Percentiles rank a stretch among this genome's conserved stretches.
Conservation (phyloP, 2,113 vertebrate genomes). For the Elephantulus edwardii region DNA sequence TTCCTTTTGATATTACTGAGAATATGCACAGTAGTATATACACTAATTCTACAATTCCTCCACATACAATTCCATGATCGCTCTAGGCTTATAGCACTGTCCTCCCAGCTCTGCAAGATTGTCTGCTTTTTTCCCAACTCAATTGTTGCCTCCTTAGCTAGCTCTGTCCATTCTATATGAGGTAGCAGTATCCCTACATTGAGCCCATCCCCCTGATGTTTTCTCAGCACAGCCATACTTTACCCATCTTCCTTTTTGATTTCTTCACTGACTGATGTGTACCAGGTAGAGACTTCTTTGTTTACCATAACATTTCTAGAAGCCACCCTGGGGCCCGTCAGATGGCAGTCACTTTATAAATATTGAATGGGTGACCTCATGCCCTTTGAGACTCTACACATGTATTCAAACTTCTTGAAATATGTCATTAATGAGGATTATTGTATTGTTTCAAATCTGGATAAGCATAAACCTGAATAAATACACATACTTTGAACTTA, state of each 20-base stretch:
- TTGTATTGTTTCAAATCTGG: not conserved
- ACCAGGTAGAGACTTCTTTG: not conserved
- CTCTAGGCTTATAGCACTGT: not conserved
- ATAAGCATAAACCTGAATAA: not conserved
- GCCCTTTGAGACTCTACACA: not conserved
- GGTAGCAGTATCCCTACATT: not conserved
- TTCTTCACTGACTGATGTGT: not conserved
- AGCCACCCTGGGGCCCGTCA: not conserved
- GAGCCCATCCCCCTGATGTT: not conserved
- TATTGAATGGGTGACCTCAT: not conserved
- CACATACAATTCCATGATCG: not conserved
- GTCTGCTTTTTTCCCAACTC: not conserved
- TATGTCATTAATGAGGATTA: not conserved
- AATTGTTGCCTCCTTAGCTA: not conserved
- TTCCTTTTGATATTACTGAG: not conserved
- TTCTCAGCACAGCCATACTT: not conserved
- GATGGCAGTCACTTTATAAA: not conserved
- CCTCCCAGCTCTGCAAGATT: not conserved
- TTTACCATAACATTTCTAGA: not conserved
- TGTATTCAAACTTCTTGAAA: constrained; percentile 1
- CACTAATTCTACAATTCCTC: not conserved
- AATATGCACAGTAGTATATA: not conserved
- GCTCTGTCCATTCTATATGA: not conserved
- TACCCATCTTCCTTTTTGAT: not conserved
- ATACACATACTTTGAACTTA: not conserved